Conservation (phyloP, 35 echinoderm and acorn worm species). For the Lytechinus variegatus region DNA sequence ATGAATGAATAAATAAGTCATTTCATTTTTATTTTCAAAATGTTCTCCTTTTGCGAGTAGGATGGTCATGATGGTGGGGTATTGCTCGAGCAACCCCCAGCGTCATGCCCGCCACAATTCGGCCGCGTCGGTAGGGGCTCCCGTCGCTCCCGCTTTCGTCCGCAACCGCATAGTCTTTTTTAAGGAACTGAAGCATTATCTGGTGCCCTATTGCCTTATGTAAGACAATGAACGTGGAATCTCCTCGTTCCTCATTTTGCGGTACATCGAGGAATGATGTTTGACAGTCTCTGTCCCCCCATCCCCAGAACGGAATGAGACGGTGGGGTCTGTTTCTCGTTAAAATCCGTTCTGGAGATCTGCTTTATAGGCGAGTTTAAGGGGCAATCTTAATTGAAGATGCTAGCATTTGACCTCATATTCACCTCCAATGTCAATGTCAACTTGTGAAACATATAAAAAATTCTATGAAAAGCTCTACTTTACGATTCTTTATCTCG, state of each 20-base stretch:
- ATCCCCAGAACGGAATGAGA: not conserved
- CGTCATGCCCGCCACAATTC: not conserved
- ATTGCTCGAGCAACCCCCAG: not conserved
- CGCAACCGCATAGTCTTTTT: not conserved
- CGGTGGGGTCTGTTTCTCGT: not conserved
- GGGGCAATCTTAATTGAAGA: not conserved
- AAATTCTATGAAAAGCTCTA: not conserved
- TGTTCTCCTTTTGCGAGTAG: not conserved
- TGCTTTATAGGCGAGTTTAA: not conserved
- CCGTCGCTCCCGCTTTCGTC: not conserved
- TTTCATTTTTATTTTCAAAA: not conserved
- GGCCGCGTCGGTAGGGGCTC: not conserved
- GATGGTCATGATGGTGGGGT: too few relatives aligned
- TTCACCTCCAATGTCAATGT: not conserved
- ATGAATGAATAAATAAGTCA: not conserved
- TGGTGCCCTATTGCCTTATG: not conserved
- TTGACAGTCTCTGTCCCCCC: not conserved
- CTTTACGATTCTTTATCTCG: too few relatives aligned
- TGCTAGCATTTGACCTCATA: not conserved
- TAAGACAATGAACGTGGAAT: not conserved
- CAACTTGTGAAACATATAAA: not conserved
- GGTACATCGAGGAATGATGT: not conserved
- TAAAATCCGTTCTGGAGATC: not conserved
- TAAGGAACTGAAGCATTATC: not conserved
- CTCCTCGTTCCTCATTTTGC: not conserved